Evolutionary conservation across 2,888 invertebrate genomes (phyloP), one percentile per base, ranked within the genome.

Genomic region (Folsomia manolachei): DNA sequence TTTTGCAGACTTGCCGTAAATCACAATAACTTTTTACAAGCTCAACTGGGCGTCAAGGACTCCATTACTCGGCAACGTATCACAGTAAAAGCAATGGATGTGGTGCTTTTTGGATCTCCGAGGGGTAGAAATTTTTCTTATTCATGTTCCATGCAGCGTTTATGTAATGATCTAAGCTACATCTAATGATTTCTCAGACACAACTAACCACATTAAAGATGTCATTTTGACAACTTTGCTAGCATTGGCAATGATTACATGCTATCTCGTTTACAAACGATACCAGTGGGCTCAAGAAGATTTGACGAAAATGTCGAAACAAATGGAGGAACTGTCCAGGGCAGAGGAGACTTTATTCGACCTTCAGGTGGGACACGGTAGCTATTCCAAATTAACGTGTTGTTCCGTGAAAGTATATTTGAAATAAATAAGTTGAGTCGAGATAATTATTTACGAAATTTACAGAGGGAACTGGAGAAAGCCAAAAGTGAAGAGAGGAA

Each of bases 41-140:
- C 89, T 83, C 90, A 92, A 69, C 88, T 99, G 80, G 97, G 97
- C 68, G 95, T 99, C 82, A 97, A 96, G 86, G 97, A 98, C 86
- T 94, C 95, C 24, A 97, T 98, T 82, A 97, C 99, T 86, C 95
- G 95, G 83, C 97, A 98, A 87, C 98, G 98, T 86, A 89, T 97
- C 78, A 91, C 95, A 1, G 87, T 99, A 61, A 98, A 99, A 85
- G 98, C 99, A 19, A 97, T 97, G 93, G 99, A 99, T 85, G 94
- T 97, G 67, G 98, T 99, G 24, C 88, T 99, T 39, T 99, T 99
- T 85, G 99, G 99, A 64, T 94, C 96, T 74, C 96, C 97, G 27
- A 95, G 96, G 90, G 94, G 96, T 95, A n/a, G n/a, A n/a, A n/a
- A n/a, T n/a, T n/a, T n/a, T n/a, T n/a, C n/a, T 93, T 96, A 95